A percentile compares a stretch with the other conserved stretches of the same genome.
phyloP scores from a whole-genome alignment of 2,113 vertebrate species.

The Myiozetetes cayanensis region DNA sequence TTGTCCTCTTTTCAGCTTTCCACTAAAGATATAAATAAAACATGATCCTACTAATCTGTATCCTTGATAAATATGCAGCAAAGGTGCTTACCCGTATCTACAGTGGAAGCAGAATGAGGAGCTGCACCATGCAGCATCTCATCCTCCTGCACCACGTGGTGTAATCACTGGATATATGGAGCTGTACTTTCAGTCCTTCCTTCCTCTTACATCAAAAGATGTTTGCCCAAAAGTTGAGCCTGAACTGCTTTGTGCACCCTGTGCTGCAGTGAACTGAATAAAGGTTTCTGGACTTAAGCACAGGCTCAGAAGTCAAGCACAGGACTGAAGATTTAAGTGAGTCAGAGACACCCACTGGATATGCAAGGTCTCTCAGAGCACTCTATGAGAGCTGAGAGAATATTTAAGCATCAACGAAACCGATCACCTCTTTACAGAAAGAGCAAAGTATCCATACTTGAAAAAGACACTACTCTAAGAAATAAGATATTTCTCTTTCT shows the following conservation, averaged over 20 bases:
- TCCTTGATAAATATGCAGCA: background rate
- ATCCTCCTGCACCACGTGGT: background rate
- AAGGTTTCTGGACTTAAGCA: background rate
- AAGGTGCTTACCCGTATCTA: background rate
- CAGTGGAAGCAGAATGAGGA: background rate
- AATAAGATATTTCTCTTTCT: background rate
- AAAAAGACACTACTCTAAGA: background rate
- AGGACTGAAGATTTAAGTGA: background rate
- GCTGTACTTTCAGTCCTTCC: background rate
- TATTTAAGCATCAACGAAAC: background rate
- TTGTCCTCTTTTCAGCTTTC: background rate
- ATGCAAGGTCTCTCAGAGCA: background rate
- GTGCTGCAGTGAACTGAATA: background rate
- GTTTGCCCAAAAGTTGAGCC: background rate
- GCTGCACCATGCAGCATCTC: background rate
- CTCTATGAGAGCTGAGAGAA: background rate
- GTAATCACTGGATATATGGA: background rate
- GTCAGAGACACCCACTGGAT: background rate
- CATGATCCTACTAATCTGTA: background rate
- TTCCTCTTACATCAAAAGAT: background rate
- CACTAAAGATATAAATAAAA: conserved; percentile 5
- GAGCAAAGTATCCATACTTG: background rate
- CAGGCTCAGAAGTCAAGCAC: background rate
- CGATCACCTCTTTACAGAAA: background rate
- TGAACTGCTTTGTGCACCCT: background rate